Percentiles rank a stretch among this genome's conserved stretches.
Evolutionary conservation across 2,113 vertebrate species (phyloP).

Genomic region (Lepus timidus): DNA sequence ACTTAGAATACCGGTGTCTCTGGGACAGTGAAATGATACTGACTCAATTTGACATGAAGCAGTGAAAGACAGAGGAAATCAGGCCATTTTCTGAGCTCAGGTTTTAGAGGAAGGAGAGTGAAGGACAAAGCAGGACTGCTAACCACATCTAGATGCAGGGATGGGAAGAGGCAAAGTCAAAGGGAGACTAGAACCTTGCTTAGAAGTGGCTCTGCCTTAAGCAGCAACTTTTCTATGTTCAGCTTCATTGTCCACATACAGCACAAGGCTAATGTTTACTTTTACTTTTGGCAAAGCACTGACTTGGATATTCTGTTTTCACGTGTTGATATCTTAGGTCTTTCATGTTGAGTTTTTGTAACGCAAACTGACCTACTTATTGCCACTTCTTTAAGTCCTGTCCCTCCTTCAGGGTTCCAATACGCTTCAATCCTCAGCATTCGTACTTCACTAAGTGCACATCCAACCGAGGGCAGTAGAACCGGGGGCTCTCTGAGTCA

Average conservation of each 20-base stretch:
- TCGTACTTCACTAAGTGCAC: neutral
- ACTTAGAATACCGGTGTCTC: neutral
- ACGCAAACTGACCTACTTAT: neutral
- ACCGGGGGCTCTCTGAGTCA: neutral
- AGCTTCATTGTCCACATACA: neutral
- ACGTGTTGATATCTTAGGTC: neutral
- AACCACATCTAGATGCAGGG: neutral
- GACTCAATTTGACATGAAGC: neutral
- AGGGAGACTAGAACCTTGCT: neutral
- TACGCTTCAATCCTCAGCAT: neutral
- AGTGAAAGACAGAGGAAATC: neutral
- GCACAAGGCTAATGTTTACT: neutral
- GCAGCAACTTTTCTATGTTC: neutral
- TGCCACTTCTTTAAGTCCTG: neutral
- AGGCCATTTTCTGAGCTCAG: neutral
- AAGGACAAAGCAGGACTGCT: neutral
- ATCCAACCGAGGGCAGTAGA: neutral
- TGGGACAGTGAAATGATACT: neutral
- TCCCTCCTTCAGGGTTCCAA: neutral
- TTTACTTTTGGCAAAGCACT: neutral
- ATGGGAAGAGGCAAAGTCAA: neutral
- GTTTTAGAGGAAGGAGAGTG: neutral
- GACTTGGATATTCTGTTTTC: neutral
- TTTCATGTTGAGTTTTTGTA: neutral
- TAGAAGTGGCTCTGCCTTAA: neutral